Conservation (phyloP, 2,797 vertebrate genomes). For the Falco peregrinus region DNA sequence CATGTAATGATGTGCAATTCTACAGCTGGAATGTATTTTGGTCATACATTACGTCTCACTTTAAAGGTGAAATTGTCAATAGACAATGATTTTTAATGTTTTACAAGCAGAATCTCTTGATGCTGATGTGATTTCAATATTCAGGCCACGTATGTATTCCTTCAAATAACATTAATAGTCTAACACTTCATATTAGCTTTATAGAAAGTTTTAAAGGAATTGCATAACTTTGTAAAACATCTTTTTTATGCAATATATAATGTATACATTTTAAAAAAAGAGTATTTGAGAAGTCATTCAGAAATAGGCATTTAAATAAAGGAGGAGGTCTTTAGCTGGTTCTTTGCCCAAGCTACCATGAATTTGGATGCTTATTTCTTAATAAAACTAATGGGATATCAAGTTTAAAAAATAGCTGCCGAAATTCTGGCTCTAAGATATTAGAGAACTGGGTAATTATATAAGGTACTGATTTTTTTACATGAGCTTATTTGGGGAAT, state of each 20-base stretch:
- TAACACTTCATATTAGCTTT: neutral
- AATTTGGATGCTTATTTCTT: neutral
- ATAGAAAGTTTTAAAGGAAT: neutral
- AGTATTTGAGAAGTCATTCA: neutral
- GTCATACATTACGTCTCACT: neutral
- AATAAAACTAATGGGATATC: neutral
- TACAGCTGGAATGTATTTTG: neutral
- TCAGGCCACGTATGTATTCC: fast-evolving
- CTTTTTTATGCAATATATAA: neutral
- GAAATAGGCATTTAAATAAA: neutral
- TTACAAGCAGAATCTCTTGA: neutral
- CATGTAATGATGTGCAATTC: fast-evolving
- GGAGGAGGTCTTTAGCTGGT: neutral
- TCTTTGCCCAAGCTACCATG: neutral
- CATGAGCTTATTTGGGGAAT: neutral
- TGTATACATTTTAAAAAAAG: neutral
- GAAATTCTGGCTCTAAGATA: neutral
- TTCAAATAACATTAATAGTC: neutral
- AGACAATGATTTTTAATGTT: neutral
- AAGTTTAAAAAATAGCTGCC: neutral
- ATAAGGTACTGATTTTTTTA: neutral
- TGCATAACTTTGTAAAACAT: neutral
- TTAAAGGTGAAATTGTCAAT: neutral
- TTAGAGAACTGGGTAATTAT: neutral
- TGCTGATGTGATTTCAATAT: neutral